Evolutionary conservation across 2,797 vertebrate genomes (phyloP).

Genomic region (Atherinosoma microstoma): DNA sequence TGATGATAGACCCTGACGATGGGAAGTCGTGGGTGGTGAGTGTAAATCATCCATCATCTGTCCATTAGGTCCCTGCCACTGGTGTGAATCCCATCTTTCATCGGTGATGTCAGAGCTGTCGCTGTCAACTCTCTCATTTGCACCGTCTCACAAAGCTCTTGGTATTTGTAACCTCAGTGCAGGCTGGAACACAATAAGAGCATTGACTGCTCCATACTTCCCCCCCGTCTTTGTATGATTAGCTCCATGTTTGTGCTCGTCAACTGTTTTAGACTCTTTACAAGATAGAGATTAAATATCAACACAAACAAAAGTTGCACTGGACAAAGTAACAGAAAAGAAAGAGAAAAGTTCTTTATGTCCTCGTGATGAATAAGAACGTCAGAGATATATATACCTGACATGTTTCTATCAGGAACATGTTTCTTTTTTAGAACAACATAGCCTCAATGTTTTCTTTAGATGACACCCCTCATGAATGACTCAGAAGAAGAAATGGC

Average conservation of each 20-base stretch:
- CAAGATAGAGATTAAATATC: neutral
- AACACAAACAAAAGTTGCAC: neutral
- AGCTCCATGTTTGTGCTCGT: neutral
- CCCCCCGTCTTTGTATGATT: neutral
- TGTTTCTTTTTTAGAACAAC: neutral
- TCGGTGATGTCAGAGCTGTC: constrained; percentile 67
- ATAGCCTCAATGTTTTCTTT: neutral
- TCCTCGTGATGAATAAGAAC: no score
- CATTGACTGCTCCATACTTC: constrained; percentile 19
- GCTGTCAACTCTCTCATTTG: constrained; percentile 46
- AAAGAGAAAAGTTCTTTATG: neutral
- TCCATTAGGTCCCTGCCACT: constrained; percentile 36
- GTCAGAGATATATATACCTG: constrained; percentile 7
- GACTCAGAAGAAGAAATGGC: constrained; percentile 57
- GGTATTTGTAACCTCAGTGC: constrained; percentile 33
- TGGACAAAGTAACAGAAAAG: neutral
- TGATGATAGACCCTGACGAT: constrained; percentile 30
- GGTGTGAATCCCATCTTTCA: constrained; percentile 44
- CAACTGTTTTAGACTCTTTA: neutral
- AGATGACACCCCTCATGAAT: constrained; percentile 33
- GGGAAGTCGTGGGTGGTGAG: constrained; percentile 48
- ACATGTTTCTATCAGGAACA: neutral
- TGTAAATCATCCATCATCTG: constrained; percentile 66
- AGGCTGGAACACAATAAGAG: constrained; percentile 25
- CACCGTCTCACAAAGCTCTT: constrained; percentile 45